Conservation (phyloP, 1,140 invertebrate genomes). For the Delia radicum region DNA sequence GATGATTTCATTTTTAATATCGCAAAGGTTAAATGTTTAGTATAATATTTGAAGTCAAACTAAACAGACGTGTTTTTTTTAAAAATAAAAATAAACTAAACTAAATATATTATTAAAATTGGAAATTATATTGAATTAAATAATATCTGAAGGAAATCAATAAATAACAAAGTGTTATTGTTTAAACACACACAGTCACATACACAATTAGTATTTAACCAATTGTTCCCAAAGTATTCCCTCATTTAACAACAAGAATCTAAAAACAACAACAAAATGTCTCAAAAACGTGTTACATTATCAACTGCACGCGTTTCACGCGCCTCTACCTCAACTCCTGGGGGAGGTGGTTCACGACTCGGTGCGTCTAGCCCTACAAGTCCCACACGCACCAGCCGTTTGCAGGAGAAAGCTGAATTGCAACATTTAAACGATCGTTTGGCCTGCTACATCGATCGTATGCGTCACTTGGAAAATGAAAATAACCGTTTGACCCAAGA, state of each 20-base stretch:
- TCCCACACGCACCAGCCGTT: constrained; percentile 82
- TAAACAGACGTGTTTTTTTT: constrained; percentile 23
- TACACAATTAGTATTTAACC: neutral
- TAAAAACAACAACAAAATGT: constrained; percentile 36
- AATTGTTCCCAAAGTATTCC: too few species aligned
- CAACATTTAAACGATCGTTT: constrained; percentile 94
- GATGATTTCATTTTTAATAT: constrained; percentile 30
- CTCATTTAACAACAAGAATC: neutral
- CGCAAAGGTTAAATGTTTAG: constrained; percentile 26
- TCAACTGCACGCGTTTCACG: constrained; percentile 46
- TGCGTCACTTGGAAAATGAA: constrained; percentile 86
- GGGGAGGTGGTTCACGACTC: constrained; percentile 37
- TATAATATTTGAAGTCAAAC: constrained; percentile 27
- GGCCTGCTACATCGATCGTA: constrained; percentile 92
- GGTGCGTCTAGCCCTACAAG: constrained; percentile 60
- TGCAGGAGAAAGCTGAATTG: constrained; percentile 92
- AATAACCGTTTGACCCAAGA: constrained; percentile 83
- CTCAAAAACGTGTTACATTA: constrained; percentile 47
- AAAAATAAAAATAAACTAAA: neutral
- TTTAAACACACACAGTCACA: neutral
- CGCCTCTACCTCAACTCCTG: constrained; percentile 48
- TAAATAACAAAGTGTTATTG: neutral
- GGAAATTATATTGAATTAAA: too few species aligned
- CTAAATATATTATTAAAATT: too few species aligned
- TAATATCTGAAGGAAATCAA: neutral